These are phyloP conservation scores for Leucophora obtusa DNA, from an alignment of 2,888 invertebrate species.

Conservation along the genomic window DNA sequence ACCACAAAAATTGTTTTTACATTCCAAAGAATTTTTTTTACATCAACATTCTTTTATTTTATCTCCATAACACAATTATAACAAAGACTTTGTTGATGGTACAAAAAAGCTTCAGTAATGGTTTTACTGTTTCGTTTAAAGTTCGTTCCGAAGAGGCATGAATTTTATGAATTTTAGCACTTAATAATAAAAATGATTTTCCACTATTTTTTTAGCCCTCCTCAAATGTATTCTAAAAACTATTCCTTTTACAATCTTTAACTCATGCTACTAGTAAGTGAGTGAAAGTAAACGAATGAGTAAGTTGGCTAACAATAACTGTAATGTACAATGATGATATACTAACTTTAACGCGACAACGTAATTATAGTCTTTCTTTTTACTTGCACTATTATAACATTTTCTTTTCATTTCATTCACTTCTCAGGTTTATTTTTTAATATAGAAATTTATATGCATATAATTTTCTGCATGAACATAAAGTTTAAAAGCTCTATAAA, in stretches of 20 bases:
- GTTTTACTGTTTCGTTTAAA: no score
- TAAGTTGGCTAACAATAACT: not conserved
- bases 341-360: conserved; percentile 51
- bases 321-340: conserved; percentile 50
- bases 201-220: no score
- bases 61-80: no score
- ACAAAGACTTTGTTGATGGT: no score
- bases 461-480: conserved; percentile 36
- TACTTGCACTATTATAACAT: conserved; percentile 25
- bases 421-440: not conserved
- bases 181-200: no score
- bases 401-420: conserved; percentile 43
- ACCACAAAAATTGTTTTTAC: no score
- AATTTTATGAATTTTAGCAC: no score
- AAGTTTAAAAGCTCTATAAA: conserved; percentile 10
- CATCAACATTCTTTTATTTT: no score
- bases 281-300: not conserved
- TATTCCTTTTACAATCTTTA: not conserved
- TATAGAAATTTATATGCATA: conserved; percentile 7
- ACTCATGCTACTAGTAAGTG: not conserved
- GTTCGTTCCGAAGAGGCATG: no score
- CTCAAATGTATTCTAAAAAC: not conserved
- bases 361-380: conserved; percentile 51
- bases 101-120: no score
- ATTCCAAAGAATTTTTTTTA: no score